phyloP scores from a whole-genome alignment of 2,888 invertebrate species.

The Polydrusus tereticollis region DNA sequence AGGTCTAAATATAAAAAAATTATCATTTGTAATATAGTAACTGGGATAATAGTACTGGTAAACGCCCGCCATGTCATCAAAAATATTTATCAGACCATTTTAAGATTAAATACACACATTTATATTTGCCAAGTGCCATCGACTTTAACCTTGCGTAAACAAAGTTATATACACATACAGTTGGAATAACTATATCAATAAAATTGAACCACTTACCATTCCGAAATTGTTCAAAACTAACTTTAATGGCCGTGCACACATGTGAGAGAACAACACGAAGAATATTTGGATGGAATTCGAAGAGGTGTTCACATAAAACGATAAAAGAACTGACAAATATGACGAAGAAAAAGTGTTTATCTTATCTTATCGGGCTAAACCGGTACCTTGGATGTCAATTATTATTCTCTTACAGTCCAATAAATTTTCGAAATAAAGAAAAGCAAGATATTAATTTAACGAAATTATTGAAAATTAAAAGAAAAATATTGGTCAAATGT shows the following conservation, averaged over 20 bases:
- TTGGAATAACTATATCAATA: background rate
- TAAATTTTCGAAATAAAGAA: constrained; percentile 15
- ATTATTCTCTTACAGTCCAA: constrained; percentile 43
- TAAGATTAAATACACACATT: constrained; percentile 5
- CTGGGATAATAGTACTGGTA: background rate
- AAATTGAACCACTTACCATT: constrained; percentile 11
- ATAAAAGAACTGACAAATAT: constrained; percentile 41
- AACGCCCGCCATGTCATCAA: background rate
- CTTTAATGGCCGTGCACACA: background rate
- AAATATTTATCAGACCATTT: constrained; percentile 4
- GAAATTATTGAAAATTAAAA: too few relatives aligned
- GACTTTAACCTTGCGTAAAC: constrained; percentile 28
- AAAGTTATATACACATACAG: background rate
- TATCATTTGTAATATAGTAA: background rate
- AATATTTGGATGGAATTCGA: constrained; percentile 34
- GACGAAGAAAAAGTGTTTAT: constrained; percentile 47
- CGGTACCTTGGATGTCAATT: constrained; percentile 42
- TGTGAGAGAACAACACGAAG: background rate
- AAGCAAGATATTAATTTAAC: background rate
- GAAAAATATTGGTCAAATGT: too few relatives aligned
- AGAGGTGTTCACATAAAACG: constrained; percentile 32
- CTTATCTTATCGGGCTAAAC: constrained; percentile 43
- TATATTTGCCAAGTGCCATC: constrained; percentile 33
- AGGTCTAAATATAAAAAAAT: background rate
- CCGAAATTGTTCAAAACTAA: constrained; percentile 2